Evolutionary conservation across 2,113 vertebrate genomes (phyloP).

Genomic region (Cheirogaleus medius): DNA sequence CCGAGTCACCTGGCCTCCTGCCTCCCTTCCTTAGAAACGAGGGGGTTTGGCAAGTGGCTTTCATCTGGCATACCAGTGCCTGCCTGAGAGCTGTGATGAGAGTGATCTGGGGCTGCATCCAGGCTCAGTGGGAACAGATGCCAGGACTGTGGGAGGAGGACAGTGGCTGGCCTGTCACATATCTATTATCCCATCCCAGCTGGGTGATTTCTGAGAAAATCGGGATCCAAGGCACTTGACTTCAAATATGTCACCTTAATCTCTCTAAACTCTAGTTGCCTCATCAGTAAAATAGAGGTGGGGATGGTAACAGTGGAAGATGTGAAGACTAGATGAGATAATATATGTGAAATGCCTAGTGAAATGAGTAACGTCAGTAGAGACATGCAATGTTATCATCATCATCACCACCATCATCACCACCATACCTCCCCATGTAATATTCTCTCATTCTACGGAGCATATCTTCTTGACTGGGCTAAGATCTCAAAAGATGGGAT

Average conservation of each 20-base stretch:
- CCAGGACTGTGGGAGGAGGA: background rate
- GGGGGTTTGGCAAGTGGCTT: background rate
- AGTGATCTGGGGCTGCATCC: background rate
- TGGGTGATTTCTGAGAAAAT: background rate
- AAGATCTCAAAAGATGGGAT: background rate
- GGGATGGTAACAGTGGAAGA: background rate
- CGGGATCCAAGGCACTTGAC: background rate
- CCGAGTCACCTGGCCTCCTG: background rate
- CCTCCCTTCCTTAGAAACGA: background rate
- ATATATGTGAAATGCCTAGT: background rate
- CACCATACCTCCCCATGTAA: background rate
- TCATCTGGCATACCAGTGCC: background rate
- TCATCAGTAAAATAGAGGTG: background rate
- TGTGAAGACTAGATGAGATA: no score
- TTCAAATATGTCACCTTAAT: background rate
- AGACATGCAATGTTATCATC: no score
- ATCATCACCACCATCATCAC: background rate
- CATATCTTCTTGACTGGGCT: background rate
- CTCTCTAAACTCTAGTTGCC: background rate
- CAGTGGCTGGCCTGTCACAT: background rate
- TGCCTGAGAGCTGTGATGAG: background rate
- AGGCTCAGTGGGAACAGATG: background rate
- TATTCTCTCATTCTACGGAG: background rate
- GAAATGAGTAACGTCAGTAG: background rate
- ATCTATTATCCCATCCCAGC: background rate